These are phyloP conservation scores for Belonocnema kinseyi DNA, from an alignment of 1,140 invertebrate species.

Conservation along the genomic window DNA sequence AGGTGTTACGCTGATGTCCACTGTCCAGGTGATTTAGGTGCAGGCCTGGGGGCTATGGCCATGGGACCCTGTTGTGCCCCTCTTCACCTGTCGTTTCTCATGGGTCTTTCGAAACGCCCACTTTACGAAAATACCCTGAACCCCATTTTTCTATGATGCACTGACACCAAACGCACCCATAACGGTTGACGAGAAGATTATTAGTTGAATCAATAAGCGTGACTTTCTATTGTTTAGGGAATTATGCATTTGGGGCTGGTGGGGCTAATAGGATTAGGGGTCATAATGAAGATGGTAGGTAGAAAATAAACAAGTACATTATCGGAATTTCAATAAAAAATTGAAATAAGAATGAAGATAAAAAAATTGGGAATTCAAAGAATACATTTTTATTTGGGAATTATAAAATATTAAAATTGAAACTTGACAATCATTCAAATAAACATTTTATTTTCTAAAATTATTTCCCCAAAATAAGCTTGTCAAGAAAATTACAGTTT, in stretches of 20 bases:
- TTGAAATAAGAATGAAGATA: too few species aligned
- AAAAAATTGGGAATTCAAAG: too few species aligned
- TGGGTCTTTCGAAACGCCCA: conserved; percentile 37
- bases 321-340: too few species aligned
- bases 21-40: not conserved
- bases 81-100: conserved; percentile 47
- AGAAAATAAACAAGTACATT: too few species aligned
- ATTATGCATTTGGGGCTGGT: not conserved
- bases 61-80: conserved; percentile 29
- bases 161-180: not conserved
- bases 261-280: not conserved
- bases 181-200: conserved; percentile 12
- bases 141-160: conserved; percentile 19
- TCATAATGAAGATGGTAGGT: conserved; percentile 12
- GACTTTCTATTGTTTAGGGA: conserved; percentile 18
- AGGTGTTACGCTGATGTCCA: too few species aligned
- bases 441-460: too few species aligned
- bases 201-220: conserved; percentile 30
- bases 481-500: too few species aligned
- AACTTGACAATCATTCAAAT: too few species aligned
- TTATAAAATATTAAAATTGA: too few species aligned
- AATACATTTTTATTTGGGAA: too few species aligned
- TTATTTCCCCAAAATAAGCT: too few species aligned
- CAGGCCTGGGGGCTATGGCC: not conserved
- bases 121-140: conserved; percentile 5